Conservation (phyloP, 2,113 vertebrate species). For the Antechinus flavipes region DNA sequence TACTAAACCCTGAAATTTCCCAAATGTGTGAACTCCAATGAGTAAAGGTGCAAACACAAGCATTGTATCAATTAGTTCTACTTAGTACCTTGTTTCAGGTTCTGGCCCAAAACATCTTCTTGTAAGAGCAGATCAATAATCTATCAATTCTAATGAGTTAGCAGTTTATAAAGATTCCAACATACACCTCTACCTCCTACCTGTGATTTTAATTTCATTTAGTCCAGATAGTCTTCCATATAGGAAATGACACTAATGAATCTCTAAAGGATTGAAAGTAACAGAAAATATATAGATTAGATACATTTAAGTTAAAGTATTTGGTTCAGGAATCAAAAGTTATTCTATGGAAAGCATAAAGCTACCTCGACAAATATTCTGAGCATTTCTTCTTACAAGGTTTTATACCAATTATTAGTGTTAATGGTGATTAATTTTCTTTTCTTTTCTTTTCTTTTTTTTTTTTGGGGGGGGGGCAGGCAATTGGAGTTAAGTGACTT, state of each 20-base stretch:
- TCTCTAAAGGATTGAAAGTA: neutral
- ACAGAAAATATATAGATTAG: neutral
- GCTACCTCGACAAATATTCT: neutral
- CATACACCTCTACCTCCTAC: neutral
- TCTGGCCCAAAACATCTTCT: too few relatives aligned
- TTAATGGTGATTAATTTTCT: neutral
- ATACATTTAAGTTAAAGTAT: neutral
- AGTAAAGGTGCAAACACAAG: too few relatives aligned
- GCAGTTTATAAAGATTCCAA: too few relatives aligned
- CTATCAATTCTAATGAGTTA: too few relatives aligned
- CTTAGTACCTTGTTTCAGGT: too few relatives aligned
- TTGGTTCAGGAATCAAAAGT: neutral
- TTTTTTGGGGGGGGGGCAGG: too few relatives aligned
- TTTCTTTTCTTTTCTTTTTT: neutral
- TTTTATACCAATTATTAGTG: neutral
- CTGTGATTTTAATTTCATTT: neutral
- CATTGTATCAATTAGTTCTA: too few relatives aligned
- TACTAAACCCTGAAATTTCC: too few relatives aligned
- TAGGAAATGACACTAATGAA: neutral
- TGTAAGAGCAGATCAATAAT: too few relatives aligned
- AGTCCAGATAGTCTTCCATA: neutral
- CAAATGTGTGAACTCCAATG: too few relatives aligned
- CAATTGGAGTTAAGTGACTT: too few relatives aligned
- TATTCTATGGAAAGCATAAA: neutral
- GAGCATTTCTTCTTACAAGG: neutral